Evolutionary conservation across 2,888 invertebrate genomes (phyloP).

Genomic region (Luperina testacea): DNA sequence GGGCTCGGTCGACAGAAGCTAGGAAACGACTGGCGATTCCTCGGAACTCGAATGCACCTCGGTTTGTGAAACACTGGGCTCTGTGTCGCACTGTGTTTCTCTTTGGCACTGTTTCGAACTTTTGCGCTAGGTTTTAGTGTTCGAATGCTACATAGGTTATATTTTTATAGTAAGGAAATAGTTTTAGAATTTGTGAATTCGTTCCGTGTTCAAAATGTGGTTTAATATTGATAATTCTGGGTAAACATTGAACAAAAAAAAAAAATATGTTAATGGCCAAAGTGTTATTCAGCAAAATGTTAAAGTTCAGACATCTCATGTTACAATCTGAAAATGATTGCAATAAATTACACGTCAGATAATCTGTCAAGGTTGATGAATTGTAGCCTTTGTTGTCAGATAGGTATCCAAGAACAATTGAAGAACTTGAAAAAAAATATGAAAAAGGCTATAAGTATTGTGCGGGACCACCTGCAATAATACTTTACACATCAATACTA

Average conservation of each 20-base stretch:
- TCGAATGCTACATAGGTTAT: not conserved
- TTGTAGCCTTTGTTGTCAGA: constrained; percentile 30
- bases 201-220: not conserved
- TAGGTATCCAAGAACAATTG: constrained; percentile 15
- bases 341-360: constrained; percentile 53
- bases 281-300: constrained; percentile 35
- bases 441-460: not conserved
- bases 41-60: constrained; percentile 48
- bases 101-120: constrained; percentile 22
- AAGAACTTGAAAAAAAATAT: not conserved
- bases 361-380: constrained; percentile 46
- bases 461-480: constrained; percentile 38
- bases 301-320: constrained; percentile 38
- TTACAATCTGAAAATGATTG: constrained; percentile 38
- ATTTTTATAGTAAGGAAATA: not conserved
- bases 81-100: constrained; percentile 55
- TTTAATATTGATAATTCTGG: too few relatives aligned
- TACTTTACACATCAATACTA: constrained; percentile 2
- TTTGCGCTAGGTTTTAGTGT: not conserved
- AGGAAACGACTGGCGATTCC: constrained; percentile 66
- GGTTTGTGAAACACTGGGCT: constrained; percentile 44
- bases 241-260: not conserved
- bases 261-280: not conserved
- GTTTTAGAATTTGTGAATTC: not conserved
- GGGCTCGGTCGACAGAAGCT: constrained; percentile 65